Conservation (phyloP, 2,888 invertebrate genomes). For the Ennomos quercinarius region DNA sequence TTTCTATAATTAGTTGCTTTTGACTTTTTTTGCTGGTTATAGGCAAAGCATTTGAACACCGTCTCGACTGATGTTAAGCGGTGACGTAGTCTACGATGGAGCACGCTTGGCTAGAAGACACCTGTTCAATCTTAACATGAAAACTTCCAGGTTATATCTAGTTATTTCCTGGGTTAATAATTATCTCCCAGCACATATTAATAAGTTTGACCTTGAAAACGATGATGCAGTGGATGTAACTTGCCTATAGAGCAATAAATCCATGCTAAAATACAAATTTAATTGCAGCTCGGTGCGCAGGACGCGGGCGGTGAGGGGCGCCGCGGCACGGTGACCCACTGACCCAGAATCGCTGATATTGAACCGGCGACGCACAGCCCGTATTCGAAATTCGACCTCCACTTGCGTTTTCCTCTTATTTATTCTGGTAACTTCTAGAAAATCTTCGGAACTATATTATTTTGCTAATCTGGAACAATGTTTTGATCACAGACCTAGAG, state of each 20-base stretch:
- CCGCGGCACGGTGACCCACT: slow-evolving; percentile 80
- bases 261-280: slow-evolving; percentile 68
- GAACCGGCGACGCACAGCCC: slow-evolving; percentile 79
- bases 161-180: slow-evolving; percentile 9
- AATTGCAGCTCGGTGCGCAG: slow-evolving; percentile 60
- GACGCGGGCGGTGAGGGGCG: slow-evolving; percentile 46
- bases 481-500: no score
- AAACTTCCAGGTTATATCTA: no score
- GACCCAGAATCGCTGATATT: slow-evolving; percentile 83
- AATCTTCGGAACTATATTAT: slow-evolving; percentile 12
- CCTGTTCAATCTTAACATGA: no score
- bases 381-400: slow-evolving; percentile 79
- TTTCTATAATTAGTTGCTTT: slow-evolving; percentile 15
- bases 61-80: no score
- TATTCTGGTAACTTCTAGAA: slow-evolving; percentile 44
- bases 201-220: slow-evolving; percentile 33
- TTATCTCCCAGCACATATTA: no score
- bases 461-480: not conserved
- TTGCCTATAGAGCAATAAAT: slow-evolving; percentile 45
- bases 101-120: no score
- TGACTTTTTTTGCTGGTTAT: not conserved
- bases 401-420: slow-evolving; percentile 71
- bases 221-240: slow-evolving; percentile 42
- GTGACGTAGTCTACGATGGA: no score
- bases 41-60: no score